phyloP scores from a whole-genome alignment of 2,888 invertebrate genomes.

The Cheilosia soror region DNA sequence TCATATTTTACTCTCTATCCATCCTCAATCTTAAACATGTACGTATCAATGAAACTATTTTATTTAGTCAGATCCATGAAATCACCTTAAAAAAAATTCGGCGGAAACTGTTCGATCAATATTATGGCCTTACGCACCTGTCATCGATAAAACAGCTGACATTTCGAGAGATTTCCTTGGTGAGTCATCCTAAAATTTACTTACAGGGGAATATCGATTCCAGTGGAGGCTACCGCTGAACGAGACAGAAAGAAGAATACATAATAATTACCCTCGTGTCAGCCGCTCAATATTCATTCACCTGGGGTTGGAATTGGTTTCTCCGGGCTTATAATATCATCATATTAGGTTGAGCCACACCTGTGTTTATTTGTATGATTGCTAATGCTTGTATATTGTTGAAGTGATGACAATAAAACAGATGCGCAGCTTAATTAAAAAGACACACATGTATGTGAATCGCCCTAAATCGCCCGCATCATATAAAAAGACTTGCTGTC shows the following conservation, averaged over 20 bases:
- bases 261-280: slow-evolving; percentile 63
- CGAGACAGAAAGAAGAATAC: slow-evolving; percentile 33
- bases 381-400: slow-evolving; percentile 28
- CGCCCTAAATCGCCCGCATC: slow-evolving; percentile 53
- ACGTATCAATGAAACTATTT: not conserved
- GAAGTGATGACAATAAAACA: slow-evolving; percentile 52
- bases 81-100: slow-evolving; percentile 20
- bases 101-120: slow-evolving; percentile 23
- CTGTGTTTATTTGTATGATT: slow-evolving; percentile 56
- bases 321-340: slow-evolving; percentile 19
- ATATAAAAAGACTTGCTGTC: slow-evolving; percentile 15
- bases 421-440: slow-evolving; percentile 62
- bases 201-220: slow-evolving; percentile 58
- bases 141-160: slow-evolving; percentile 56
- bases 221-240: slow-evolving; percentile 35
- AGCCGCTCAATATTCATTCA: slow-evolving; percentile 56
- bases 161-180: slow-evolving; percentile 50
- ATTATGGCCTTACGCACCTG: slow-evolving; percentile 37
- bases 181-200: slow-evolving; percentile 50
- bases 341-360: slow-evolving; percentile 51
- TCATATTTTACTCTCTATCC: slow-evolving; percentile 11
- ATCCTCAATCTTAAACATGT: slow-evolving; percentile 9
- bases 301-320: slow-evolving; percentile 53
- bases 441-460: slow-evolving; percentile 45
- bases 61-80: slow-evolving; percentile 23